phyloP scores from a whole-genome alignment of 2,888 invertebrate genomes.

The Galeruca laticollis region DNA sequence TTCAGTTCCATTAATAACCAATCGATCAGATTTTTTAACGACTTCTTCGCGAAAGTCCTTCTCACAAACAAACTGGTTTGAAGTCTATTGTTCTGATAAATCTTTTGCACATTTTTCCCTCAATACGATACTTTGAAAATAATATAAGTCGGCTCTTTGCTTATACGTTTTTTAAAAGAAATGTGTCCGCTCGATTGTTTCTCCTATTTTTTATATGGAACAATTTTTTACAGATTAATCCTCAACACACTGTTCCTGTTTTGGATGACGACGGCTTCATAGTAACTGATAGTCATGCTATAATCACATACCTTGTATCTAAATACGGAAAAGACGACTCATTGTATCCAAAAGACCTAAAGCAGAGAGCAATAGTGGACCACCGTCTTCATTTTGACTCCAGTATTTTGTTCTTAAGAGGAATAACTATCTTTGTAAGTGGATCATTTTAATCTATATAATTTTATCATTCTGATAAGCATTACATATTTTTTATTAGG shows the following conservation, averaged over 20 bases:
- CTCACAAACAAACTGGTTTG: no score
- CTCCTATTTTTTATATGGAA: no score
- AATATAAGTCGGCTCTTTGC: no score
- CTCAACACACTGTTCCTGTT: conserved; percentile 71
- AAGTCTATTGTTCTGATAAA: no score
- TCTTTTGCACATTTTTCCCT: no score
- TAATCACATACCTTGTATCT: conserved; percentile 66
- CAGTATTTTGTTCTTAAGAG: conserved; percentile 49
- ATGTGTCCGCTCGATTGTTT: no score
- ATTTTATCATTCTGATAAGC: no score
- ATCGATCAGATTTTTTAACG: no score
- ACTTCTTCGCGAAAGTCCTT: no score
- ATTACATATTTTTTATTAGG: neutral
- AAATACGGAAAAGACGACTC: conserved; percentile 69
- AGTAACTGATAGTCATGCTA: conserved; percentile 67
- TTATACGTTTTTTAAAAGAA: no score
- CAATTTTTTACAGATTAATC: conserved; percentile 58
- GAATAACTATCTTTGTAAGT: conserved; percentile 52
- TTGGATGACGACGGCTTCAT: conserved; percentile 69
- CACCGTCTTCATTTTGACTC: conserved; percentile 69
- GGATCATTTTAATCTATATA: neutral
- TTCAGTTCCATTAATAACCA: no score
- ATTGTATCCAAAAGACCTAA: conserved; percentile 69
- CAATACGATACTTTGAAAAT: no score
- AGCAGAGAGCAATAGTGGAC: conserved; percentile 68